Evolutionary conservation across 2,888 invertebrate genomes (phyloP), one percentile per base, ranked within the genome.

Genomic region (Tetanocera ferruginea): DNA sequence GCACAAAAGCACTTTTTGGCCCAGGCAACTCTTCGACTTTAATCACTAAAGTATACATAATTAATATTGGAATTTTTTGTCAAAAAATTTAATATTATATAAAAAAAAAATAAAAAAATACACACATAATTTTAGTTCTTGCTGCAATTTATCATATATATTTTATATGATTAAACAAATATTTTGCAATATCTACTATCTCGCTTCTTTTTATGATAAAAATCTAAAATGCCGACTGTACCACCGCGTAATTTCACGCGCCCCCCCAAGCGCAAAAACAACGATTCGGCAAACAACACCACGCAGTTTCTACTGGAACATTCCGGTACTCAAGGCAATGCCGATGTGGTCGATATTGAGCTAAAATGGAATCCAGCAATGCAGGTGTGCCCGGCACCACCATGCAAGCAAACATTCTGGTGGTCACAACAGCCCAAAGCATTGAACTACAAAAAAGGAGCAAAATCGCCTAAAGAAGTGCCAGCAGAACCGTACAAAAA

Each of bases 401-500:
- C 89, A 23, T 89, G 88, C 79, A 87, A 88, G 75, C 85, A 87
- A 67, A 85, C 88, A 76, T 90, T 90, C 83, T 89, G 89, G 83
- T 90, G 89, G 88, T 88, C 88, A 76, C 88, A 88, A 78, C 87
- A 87, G 14, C 90, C 90, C 3, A 88, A 88, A 80, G 84, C 90
- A n/a, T 81, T 89, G 76, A 82, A 85, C 78, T 84, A 84, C 83
- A 84, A 84, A 82, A 87, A 86, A 87, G 87, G 84, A 82, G 88
- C 81, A 81, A 87, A 85, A 84, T 84, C 83, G 83, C 79, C 37
- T 79, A 89, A 89, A 78, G 88, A 89, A 82, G 80, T 85, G 72
- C 86, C 86, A 72, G 83, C 83, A 55, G 88, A 88, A 85, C 91
- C 92, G 11, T 95, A 94, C 89, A 93, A 93, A 85, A 97, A 97